phyloP scores from a whole-genome alignment of 2,888 invertebrate genomes.

The Melangyna quadrimaculata region DNA sequence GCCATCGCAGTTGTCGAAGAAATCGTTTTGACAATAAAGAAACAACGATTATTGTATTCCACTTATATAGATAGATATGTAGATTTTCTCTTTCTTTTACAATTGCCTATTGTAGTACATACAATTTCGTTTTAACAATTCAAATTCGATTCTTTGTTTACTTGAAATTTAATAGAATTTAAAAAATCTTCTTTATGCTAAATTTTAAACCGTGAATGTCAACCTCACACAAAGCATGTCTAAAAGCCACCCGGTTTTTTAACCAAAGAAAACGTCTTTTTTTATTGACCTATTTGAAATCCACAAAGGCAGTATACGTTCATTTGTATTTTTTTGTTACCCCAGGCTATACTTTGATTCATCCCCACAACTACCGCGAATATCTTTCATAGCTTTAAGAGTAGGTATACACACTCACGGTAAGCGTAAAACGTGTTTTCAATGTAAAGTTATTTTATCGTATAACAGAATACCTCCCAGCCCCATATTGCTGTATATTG shows the following conservation, averaged over 20 bases:
- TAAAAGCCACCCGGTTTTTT: conserved; percentile 34
- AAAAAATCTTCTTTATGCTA: conserved; percentile 10
- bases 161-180: conserved; percentile 53
- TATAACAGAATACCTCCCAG: conserved; percentile 78
- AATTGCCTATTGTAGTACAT: background rate
- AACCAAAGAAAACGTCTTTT: background rate
- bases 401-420: conserved; percentile 19
- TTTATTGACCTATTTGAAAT: conserved; percentile 47
- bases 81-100: background rate
- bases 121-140: conserved; percentile 11
- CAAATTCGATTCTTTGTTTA: conserved; percentile 6
- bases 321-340: background rate
- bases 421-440: conserved; percentile 61
- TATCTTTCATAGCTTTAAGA: background rate
- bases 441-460: conserved; percentile 64
- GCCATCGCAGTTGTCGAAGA: background rate
- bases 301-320: background rate
- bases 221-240: conserved; percentile 20
- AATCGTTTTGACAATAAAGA: background rate
- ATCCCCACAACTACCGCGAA: background rate
- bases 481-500: conserved; percentile 83
- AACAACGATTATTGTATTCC: background rate
- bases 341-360: conserved; percentile 39
- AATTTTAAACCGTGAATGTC: conserved; percentile 17
- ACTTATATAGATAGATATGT: background rate